These are phyloP conservation scores for Semnornis frantzii DNA, from an alignment of 2,113 vertebrate genomes.

Conservation along the genomic window DNA sequence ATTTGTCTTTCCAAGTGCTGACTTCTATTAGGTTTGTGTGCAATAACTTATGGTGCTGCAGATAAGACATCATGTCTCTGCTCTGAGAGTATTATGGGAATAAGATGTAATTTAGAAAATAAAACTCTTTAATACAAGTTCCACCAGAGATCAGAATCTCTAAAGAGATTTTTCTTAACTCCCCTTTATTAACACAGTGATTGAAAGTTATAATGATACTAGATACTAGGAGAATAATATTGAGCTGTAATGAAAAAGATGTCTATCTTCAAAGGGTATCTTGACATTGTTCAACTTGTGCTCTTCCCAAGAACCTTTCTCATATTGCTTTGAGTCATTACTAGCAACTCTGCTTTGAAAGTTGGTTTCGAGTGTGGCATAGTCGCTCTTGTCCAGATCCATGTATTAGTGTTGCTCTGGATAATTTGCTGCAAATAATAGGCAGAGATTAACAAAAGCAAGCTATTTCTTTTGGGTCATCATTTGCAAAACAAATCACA, in stretches of 20 bases:
- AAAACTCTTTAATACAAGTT: constrained; percentile 30
- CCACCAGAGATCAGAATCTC: constrained; percentile 30
- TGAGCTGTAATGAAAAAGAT: constrained; percentile 52
- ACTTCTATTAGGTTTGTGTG: background rate
- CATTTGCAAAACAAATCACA: background rate
- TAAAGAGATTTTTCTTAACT: background rate
- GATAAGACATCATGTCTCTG: constrained; percentile 19
- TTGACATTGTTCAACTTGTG: background rate
- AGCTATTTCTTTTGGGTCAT: background rate
- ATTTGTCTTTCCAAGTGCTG: background rate
- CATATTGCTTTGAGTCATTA: background rate
- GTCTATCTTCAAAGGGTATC: constrained; percentile 24
- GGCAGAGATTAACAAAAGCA: background rate
- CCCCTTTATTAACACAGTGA: constrained; percentile 20
- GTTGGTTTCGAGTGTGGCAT: fast-evolving
- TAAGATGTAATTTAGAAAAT: constrained; percentile 27
- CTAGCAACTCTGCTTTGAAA: background rate
- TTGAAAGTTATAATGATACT: background rate
- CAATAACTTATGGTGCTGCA: background rate
- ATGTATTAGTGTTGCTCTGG: background rate
- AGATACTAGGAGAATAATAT: background rate
- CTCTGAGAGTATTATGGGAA: background rate
- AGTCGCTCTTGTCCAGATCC: background rate
- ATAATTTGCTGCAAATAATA: background rate
- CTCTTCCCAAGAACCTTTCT: background rate